Percentiles rank a stretch among this genome's conserved stretches.
phyloP scores from a whole-genome alignment of 2,888 invertebrate genomes.

The Cheilosia variabilis region DNA sequence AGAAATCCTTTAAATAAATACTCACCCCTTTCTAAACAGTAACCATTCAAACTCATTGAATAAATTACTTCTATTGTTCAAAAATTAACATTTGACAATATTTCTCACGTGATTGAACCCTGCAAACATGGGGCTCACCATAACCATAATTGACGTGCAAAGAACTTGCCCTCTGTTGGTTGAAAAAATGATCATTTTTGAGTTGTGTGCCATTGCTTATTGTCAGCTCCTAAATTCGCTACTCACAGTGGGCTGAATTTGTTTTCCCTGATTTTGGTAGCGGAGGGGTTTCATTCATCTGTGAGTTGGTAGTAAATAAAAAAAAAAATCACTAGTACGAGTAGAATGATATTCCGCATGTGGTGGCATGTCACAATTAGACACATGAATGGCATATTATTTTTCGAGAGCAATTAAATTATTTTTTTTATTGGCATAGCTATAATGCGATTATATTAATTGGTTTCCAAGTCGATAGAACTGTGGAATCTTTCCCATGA shows the following conservation, averaged over 20 bases:
- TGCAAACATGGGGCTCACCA: background rate
- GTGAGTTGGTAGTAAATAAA: slow-evolving; percentile 21
- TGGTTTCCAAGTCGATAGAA: no score
- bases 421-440: background rate
- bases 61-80: background rate
- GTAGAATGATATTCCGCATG: background rate
- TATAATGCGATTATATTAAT: background rate
- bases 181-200: slow-evolving; percentile 20
- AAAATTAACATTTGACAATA: background rate
- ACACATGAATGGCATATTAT: slow-evolving; percentile 5
- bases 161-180: background rate
- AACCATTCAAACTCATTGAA: no score
- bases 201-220: slow-evolving; percentile 11
- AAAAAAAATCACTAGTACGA: background rate
- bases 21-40: no score
- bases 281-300: slow-evolving; percentile 15
- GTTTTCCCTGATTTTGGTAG: background rate
- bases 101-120: slow-evolving; percentile 12
- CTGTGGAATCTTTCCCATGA: no score
- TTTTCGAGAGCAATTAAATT: slow-evolving; percentile 4
- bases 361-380: background rate
- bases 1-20: no score
- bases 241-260: background rate
- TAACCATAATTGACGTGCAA: background rate
- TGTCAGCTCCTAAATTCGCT: background rate